Conservation (phyloP, 2,797 vertebrate genomes). For the Esox masquinongy region DNA sequence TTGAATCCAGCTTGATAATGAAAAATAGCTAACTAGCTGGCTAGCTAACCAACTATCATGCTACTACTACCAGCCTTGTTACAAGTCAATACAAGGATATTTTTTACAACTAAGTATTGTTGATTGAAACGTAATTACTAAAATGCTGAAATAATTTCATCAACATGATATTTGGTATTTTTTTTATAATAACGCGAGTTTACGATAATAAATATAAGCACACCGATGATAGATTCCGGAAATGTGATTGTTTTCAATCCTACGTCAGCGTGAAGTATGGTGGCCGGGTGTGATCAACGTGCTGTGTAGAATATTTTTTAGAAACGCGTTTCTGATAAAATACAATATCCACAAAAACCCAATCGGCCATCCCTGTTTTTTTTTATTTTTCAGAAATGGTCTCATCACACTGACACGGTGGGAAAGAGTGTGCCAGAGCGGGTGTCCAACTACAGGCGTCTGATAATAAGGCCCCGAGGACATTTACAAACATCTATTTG, state of each 20-base stretch:
- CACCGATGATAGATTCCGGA: neutral
- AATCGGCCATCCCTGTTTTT: too few species aligned
- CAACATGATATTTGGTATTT: neutral
- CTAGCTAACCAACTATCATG: neutral
- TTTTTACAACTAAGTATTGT: neutral
- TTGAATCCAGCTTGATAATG: neutral
- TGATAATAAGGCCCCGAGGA: too few species aligned
- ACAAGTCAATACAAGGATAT: neutral
- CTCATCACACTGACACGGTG: too few species aligned
- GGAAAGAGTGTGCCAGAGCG: too few species aligned
- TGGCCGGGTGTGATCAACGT: neutral
- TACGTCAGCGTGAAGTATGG: neutral
- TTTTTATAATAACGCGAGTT: neutral
- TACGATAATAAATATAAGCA: neutral
- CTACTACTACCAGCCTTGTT: neutral
- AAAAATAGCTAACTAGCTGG: neutral
- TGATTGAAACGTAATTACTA: neutral
- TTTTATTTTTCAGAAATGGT: too few species aligned
- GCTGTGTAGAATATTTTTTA: neutral
- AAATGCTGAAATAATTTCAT: neutral
- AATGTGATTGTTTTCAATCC: conserved; percentile 3
- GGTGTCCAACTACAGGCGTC: too few species aligned
- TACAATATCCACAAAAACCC: too few species aligned
- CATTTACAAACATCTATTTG: too few species aligned
- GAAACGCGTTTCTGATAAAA: neutral